Percentiles rank a stretch among this genome's conserved stretches.
These are phyloP conservation scores for Xylocampa areola DNA, from an alignment of 2,888 invertebrate genomes.

Conservation along the genomic window DNA sequence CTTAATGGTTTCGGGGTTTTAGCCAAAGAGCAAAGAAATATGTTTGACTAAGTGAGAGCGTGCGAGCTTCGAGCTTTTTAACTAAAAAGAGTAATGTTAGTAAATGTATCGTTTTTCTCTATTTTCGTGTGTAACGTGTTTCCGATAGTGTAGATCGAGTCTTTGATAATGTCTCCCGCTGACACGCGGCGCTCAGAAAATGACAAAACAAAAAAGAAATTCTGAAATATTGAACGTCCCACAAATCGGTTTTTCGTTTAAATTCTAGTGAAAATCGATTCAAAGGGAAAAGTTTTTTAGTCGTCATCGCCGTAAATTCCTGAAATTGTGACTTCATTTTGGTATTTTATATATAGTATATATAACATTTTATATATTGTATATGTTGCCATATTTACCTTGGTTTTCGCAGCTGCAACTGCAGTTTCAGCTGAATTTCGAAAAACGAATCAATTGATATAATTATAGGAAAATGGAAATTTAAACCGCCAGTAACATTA, in stretches of 20 bases:
- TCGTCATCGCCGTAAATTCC: no score
- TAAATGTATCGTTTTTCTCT: constrained; percentile 13
- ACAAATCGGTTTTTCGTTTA: constrained; percentile 3
- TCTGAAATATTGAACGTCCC: constrained; percentile 9
- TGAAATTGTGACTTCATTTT: no score
- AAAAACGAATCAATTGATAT: no score
- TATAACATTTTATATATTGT: no score
- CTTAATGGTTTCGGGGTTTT: constrained; percentile 65
- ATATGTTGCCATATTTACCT: no score
- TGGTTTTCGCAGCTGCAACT: no score
- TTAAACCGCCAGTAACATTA: not conserved
- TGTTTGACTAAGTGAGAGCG: constrained; percentile 54
- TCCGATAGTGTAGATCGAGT: constrained; percentile 30
- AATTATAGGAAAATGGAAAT: constrained; percentile 8
- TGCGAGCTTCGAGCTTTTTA: constrained; percentile 42
- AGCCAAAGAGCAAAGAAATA: constrained; percentile 56
- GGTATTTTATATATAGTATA: no score
- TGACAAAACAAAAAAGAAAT: constrained; percentile 35
- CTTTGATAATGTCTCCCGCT: constrained; percentile 39
- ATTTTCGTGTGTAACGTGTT: constrained; percentile 13
- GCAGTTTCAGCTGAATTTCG: no score
- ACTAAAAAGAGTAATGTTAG: constrained; percentile 42
- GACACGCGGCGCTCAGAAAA: constrained; percentile 24
- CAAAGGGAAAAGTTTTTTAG: not conserved
- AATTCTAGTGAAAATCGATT: constrained; percentile 8